Conservation (phyloP, 1,140 invertebrate genomes). For the Centruroides vittatus region DNA sequence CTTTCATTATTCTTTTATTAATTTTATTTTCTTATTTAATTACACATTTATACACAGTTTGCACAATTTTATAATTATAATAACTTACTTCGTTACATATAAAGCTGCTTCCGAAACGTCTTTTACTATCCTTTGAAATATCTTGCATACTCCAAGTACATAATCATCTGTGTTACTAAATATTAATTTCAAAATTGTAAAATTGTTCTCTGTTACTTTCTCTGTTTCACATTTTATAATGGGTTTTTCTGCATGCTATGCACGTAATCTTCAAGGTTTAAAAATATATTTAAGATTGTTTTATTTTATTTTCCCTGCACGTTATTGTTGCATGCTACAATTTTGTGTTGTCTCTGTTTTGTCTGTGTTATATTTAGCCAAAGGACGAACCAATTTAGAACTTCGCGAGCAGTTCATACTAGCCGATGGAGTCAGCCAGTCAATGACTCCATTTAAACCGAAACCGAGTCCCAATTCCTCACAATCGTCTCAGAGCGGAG, state of each 20-base stretch:
- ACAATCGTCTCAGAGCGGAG: conserved; percentile 45
- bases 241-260: not conserved
- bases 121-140: no score
- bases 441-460: conserved; percentile 34
- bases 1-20: no score
- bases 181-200: no score
- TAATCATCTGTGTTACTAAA: not conserved
- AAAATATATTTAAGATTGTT: no score
- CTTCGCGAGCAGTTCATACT: conserved; percentile 96
- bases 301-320: not conserved
- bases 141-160: not conserved
- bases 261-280: not conserved
- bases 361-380: conserved; percentile 48
- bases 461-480: conserved; percentile 46
- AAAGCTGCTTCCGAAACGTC: no score
- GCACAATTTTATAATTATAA: no score
- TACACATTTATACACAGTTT: no score
- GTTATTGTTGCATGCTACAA: not conserved
- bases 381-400: conserved; percentile 98
- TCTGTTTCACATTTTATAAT: no score
- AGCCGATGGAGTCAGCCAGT: conserved; percentile 92
- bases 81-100: no score
- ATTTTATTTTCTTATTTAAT: no score
- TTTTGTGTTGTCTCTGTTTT: conserved; percentile 13
- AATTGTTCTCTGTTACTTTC: no score